These are phyloP conservation scores for Lochmaea capreae DNA, from an alignment of 2,888 invertebrate genomes.

Conservation along the genomic window DNA sequence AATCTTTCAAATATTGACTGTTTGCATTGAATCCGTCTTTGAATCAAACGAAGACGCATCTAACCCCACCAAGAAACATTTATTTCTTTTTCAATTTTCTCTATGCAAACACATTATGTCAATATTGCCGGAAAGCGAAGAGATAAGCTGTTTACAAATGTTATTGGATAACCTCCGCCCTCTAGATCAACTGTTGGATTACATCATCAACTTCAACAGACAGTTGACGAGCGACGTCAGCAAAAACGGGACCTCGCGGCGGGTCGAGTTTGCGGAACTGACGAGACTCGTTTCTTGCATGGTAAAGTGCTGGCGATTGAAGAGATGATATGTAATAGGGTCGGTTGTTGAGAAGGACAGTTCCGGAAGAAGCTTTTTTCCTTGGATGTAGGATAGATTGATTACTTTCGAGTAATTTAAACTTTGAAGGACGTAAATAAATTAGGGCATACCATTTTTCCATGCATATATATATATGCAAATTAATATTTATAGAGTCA, in stretches of 20 bases:
- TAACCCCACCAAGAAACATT: slow-evolving; percentile 15
- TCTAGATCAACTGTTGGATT: slow-evolving; percentile 42
- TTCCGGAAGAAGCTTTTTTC: neutral
- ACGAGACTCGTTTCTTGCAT: slow-evolving; percentile 15
- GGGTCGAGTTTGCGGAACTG: neutral
- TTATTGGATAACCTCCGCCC: slow-evolving; percentile 43
- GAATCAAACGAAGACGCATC: slow-evolving; percentile 7
- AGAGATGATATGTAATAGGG: slow-evolving; percentile 13
- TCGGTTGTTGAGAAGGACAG: neutral
- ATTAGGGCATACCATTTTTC: no score
- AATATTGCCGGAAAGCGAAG: slow-evolving; percentile 38
- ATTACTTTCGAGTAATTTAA: neutral
- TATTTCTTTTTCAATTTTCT: slow-evolving; percentile 38
- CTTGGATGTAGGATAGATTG: neutral
- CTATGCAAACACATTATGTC: slow-evolving; percentile 40
- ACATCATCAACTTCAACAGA: slow-evolving; percentile 42
- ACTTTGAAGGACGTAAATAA: no score
- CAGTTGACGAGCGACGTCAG: slow-evolving; percentile 38
- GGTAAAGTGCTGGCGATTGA: slow-evolving; percentile 13
- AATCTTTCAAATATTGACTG: slow-evolving; percentile 12
- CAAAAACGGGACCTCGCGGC: slow-evolving; percentile 20
- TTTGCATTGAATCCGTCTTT: slow-evolving; percentile 8
- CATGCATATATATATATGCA: no score
- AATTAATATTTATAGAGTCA: no score
- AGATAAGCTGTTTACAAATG: slow-evolving; percentile 44